phyloP scores from a whole-genome alignment of 2,113 vertebrate species.

The Rhabdomys dilectus region DNA sequence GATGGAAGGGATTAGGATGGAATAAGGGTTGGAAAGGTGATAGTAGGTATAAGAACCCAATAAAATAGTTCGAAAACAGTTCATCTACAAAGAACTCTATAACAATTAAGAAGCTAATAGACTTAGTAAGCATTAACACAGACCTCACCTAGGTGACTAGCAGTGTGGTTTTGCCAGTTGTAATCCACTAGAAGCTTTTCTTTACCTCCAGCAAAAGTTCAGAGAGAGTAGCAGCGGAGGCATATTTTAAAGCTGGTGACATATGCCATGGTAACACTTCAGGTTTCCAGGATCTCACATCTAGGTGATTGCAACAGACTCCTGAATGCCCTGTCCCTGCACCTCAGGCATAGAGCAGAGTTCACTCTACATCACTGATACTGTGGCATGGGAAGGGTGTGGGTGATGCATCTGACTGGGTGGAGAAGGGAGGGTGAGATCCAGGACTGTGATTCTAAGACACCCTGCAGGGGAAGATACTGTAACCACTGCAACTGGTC shows the following conservation, averaged over 20 bases:
- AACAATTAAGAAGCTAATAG: not conserved
- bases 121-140: not conserved
- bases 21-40: no score
- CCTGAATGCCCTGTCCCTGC: not conserved
- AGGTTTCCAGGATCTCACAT: not conserved
- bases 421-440: not conserved
- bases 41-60: no score
- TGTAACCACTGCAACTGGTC: not conserved
- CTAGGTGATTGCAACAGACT: conserved; percentile 19
- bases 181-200: conserved; percentile 18
- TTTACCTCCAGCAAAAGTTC: conserved; percentile 18
- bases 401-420: not conserved
- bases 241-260: conserved; percentile 35
- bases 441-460: not conserved
- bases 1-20: no score
- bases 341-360: not conserved
- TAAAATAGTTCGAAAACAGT: no score
- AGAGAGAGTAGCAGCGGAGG: not conserved
- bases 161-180: not conserved
- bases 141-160: not conserved
- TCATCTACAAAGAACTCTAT: not conserved
- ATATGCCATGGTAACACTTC: not conserved
- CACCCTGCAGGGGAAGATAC: not conserved
- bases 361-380: not conserved
- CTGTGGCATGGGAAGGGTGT: not conserved